Evolutionary conservation across 2,113 vertebrate genomes (phyloP).

Genomic region (Cnemophilus loriae): DNA sequence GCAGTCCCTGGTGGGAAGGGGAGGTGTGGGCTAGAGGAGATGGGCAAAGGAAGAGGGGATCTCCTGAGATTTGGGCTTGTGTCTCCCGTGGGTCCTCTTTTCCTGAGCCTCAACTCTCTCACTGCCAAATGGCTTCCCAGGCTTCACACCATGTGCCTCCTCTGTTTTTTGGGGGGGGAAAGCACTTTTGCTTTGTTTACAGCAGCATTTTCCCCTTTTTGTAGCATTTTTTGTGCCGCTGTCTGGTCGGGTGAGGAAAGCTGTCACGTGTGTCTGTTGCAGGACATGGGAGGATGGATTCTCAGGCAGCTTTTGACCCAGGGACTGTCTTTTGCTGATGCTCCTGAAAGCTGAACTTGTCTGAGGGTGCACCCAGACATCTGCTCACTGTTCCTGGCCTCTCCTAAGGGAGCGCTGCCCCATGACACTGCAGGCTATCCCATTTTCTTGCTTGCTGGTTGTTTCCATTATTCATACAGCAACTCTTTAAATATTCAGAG

Average conservation of each 20-base stretch:
- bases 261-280: rapidly evolving
- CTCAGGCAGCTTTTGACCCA: not conserved
- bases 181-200: not conserved
- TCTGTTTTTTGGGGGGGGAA: rapidly evolving
- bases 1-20: not conserved
- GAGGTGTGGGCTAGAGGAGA: not conserved
- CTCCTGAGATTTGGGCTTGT: not conserved
- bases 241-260: not conserved
- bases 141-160: not conserved
- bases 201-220: not conserved
- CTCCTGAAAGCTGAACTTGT: not conserved
- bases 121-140: not conserved
- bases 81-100: not conserved
- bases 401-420: not conserved
- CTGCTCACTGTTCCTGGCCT: not conserved
- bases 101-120: not conserved
- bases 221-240: not conserved
- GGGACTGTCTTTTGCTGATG: not conserved
- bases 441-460: not conserved
- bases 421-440: not conserved
- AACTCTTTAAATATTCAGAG: not conserved
- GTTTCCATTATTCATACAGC: not conserved
- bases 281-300: not conserved
- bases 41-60: not conserved
- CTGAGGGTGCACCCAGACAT: not conserved